Base-by-base conservation (phyloP, 37 sponge, comb jelly and placozoan species). In the Eunapius fragilis region DNA sequence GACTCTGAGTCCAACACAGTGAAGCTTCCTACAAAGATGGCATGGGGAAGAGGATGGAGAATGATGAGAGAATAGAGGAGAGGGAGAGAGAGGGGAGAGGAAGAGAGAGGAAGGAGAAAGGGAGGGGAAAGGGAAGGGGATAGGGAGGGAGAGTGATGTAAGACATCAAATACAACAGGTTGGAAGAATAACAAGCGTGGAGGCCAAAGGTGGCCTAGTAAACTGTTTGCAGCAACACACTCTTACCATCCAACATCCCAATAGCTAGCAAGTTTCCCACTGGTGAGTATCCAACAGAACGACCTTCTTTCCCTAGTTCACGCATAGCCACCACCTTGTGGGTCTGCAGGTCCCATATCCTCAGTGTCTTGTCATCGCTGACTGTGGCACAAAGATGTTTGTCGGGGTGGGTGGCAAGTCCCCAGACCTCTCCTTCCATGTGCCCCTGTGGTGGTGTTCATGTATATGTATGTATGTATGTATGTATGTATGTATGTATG, bases 351-450 rank as follows among this genome's bases (percentile, higher is more conserved):
- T 92, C 89, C 99, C 99, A 98, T n/a, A 98, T 70, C 48, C 93
- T 87, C 79, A 96, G 84, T 5, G 94, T 92, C 28, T 85, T 77
- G 67, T 98, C 99, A 71, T 98, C 97, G 84, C 95, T 91, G 49
- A 82, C 97, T 31, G 94, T 95, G 37, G 81, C 90, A 48, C 75
- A 91, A n/a, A 88, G 70, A 3, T 72, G 78, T 26, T 91, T 70
- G 26, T 77, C 72, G 2, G 97, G 99, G 78, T 96, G 96, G 33
- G 80, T 84, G 32, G 92, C 92, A 3, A 96, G 90, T 3, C 99
- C 99, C 99, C 97, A 96, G 31, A 93, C 31, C 83, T 96, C 99
- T 17, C 97, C 99, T 75, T 96, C 97, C 75, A 78, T 81, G 84
- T 98, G 99, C 31, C 98, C 98, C 89, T 92, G 45, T 38, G 33